Evolutionary conservation across 30 jellyfish, hydroid and myxozoan species (phyloP).

Genomic region (Phacellophora camtschatica): DNA sequence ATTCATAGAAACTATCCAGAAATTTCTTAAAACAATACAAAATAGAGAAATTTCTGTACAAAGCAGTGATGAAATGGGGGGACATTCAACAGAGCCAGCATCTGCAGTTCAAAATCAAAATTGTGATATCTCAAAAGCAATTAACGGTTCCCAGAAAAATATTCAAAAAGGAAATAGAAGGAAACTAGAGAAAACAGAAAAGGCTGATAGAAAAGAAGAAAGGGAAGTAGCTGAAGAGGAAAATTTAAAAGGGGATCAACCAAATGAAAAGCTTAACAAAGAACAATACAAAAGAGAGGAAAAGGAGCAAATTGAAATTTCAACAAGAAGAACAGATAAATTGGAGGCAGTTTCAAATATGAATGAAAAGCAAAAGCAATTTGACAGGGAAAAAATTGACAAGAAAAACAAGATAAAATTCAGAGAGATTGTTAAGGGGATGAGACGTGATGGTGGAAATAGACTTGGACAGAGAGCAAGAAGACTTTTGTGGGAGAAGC

Average conservation of each 20-base stretch:
- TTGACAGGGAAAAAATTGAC: neutral
- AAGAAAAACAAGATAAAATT: neutral
- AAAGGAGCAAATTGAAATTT: too few species aligned
- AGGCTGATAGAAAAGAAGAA: neutral
- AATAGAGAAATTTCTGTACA: too few species aligned
- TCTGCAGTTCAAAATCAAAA: too few species aligned
- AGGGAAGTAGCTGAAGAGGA: neutral
- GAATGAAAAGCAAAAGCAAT: neutral
- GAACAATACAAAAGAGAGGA: neutral
- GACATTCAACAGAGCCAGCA: too few species aligned
- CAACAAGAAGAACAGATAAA: too few species aligned
- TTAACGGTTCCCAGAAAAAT: neutral
- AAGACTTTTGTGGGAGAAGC: slow-evolving; percentile 44
- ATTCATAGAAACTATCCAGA: too few species aligned
- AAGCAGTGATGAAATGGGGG: too few species aligned
- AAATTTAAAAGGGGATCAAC: neutral
- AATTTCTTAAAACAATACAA: too few species aligned
- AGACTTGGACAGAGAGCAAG: slow-evolving; percentile 74
- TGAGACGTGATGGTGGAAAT: slow-evolving; percentile 6
- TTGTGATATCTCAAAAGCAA: neutral
- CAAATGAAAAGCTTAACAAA: neutral
- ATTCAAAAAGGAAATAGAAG: neutral
- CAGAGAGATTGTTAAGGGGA: neutral
- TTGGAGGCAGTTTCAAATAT: neutral
- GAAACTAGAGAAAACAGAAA: neutral